These are phyloP conservation scores for Silurus lanzhouensis DNA, from an alignment of 2,797 vertebrate species.

Conservation along the genomic window DNA sequence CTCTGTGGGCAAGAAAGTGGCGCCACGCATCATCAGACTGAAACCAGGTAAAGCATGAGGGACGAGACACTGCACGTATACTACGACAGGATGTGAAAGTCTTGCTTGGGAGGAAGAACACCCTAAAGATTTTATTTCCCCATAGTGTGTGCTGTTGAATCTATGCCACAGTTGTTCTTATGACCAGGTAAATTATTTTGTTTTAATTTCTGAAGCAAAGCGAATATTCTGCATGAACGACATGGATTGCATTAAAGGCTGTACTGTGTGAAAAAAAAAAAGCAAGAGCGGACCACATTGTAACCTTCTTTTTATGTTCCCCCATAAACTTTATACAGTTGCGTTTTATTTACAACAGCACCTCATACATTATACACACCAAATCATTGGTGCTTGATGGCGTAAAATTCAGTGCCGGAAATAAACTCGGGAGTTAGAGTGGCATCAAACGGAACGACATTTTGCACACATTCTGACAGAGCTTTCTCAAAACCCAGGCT, in stretches of 20 bases:
- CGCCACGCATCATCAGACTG: constrained; percentile 34
- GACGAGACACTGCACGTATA: constrained; percentile 20
- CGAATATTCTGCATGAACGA: constrained; percentile 49
- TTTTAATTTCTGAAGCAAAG: constrained; percentile 51
- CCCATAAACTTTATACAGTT: constrained; percentile 56
- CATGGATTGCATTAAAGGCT: constrained; percentile 38
- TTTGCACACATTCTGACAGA: constrained; percentile 40
- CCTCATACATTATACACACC: constrained; percentile 41
- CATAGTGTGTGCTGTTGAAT: constrained; percentile 21
- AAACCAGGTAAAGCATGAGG: constrained; percentile 10
- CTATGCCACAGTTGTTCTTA: constrained; percentile 33
- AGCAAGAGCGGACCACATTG: constrained; percentile 32
- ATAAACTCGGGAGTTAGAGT: neutral
- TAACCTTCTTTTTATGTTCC: constrained; percentile 49
- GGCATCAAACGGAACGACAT: constrained; percentile 16
- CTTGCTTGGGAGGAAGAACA: constrained; percentile 22
- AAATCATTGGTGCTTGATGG: constrained; percentile 29
- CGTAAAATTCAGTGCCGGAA: constrained; percentile 26
- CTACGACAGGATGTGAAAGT: neutral
- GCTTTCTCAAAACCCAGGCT: constrained; percentile 46
- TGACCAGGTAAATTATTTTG: constrained; percentile 49
- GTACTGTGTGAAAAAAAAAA: constrained; percentile 19
- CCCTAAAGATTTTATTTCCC: constrained; percentile 23
- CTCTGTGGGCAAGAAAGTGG: constrained; percentile 45
- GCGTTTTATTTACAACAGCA: constrained; percentile 49